phyloP scores from a whole-genome alignment of 2,888 invertebrate genomes.

The Lasioglossum villosulum region DNA sequence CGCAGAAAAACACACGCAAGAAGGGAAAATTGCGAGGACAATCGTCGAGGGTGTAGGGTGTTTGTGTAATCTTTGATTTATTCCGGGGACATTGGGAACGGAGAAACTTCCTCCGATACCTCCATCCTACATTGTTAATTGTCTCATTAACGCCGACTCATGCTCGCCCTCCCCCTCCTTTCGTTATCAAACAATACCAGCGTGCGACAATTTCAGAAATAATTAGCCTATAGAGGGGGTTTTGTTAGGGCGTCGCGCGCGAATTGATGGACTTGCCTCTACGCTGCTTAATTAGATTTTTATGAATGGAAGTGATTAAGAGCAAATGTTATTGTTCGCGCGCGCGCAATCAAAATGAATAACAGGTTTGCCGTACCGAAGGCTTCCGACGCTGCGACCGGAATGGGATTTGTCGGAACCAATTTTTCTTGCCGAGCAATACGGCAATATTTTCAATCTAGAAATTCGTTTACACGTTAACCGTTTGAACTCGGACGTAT shows the following conservation, averaged over 20 bases:
- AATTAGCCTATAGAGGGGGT: neutral
- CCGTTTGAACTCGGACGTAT: too few relatives aligned
- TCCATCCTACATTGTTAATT: neutral
- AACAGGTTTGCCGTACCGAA: neutral
- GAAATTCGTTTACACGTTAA: too few relatives aligned
- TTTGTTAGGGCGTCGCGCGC: neutral
- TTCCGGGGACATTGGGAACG: constrained; percentile 3
- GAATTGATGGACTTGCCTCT: neutral
- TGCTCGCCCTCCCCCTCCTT: neutral
- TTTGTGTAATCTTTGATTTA: constrained; percentile 30
- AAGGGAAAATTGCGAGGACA: constrained; percentile 11
- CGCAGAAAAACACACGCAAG: constrained; percentile 19
- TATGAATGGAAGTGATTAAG: neutral
- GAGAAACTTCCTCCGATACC: neutral
- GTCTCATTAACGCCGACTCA: neutral
- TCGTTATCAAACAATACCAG: neutral
- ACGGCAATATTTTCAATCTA: too few relatives aligned
- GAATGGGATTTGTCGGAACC: too few relatives aligned
- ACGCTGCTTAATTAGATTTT: neutral
- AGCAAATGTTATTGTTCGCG: neutral
- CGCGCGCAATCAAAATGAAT: neutral
- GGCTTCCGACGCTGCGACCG: neutral
- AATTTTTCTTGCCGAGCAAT: too few relatives aligned
- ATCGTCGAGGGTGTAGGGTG: neutral
- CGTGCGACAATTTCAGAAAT: neutral